Percentiles rank a stretch among this genome's conserved stretches.
Evolutionary conservation across 2,113 vertebrate species (phyloP).

Genomic region (Setophaga petechia): DNA sequence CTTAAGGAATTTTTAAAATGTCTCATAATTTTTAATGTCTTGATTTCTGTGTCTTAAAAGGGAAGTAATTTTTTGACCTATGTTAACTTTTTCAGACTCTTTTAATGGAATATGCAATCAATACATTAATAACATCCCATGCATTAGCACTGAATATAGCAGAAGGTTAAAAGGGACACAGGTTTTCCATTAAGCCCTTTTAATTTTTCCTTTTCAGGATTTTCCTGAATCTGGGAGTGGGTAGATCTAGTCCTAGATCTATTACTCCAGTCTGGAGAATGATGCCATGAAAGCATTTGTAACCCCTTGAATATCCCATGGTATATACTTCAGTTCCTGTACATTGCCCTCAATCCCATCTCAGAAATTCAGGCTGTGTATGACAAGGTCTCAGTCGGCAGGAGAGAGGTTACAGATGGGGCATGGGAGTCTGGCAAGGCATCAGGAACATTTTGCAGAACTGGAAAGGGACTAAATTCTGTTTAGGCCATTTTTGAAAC

Average conservation of each 20-base stretch:
- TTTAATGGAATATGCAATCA: background rate
- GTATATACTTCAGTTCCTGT: background rate
- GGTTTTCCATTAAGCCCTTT: background rate
- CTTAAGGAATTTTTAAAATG: constrained; percentile 10
- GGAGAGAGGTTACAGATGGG: background rate
- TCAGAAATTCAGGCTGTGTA: background rate
- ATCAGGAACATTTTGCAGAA: background rate
- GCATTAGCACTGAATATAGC: background rate
- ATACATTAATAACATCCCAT: background rate
- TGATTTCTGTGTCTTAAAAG: background rate
- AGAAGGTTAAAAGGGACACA: background rate
- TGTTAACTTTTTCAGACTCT: background rate
- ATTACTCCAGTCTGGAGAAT: background rate
- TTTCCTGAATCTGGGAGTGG: background rate
- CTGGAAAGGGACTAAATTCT: background rate
- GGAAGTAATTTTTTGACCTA: background rate
- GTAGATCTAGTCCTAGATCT: background rate
- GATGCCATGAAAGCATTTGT: background rate
- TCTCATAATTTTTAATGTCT: background rate
- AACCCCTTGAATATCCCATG: background rate
- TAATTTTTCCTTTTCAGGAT: background rate
- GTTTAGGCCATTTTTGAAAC: background rate
- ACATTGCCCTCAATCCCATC: background rate
- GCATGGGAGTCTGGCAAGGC: background rate
- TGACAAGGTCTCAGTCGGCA: background rate